Evolutionary conservation across 2,113 vertebrate genomes (phyloP).

Genomic region (Talpa occidentalis): DNA sequence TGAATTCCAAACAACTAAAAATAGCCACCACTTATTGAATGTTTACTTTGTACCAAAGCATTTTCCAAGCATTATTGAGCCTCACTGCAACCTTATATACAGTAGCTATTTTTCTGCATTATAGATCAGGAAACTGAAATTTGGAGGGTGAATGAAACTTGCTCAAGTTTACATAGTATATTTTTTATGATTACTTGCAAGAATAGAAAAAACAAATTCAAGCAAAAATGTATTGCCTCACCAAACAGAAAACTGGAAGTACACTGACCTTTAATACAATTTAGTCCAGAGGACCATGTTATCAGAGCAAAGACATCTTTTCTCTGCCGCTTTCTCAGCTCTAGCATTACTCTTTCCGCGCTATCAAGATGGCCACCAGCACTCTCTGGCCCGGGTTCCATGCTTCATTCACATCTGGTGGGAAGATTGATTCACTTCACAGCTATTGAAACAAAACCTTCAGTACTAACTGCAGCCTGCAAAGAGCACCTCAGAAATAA

Average conservation of each 20-base stretch:
- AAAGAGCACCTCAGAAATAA: neutral
- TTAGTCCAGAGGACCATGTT: neutral
- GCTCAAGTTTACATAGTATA: neutral
- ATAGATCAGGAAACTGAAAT: neutral
- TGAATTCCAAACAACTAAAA: neutral
- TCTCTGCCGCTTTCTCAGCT: neutral
- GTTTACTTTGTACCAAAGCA: neutral
- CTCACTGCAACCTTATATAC: neutral
- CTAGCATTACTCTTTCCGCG: neutral
- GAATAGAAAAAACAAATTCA: constrained; percentile 25
- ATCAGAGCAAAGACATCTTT: neutral
- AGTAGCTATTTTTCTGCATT: neutral
- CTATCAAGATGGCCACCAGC: neutral
- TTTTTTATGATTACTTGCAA: constrained; percentile 32
- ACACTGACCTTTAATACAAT: neutral
- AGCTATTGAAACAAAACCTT: neutral
- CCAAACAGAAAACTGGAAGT: neutral
- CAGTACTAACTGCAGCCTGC: neutral
- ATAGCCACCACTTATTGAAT: neutral
- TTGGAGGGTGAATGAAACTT: neutral
- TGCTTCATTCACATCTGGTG: neutral
- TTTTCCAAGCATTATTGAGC: neutral
- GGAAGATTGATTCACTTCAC: neutral
- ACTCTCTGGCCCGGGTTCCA: too few species aligned
- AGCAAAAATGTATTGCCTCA: constrained; percentile 3